A percentile compares a stretch with the other conserved stretches of the same genome.
Evolutionary conservation across 2,888 invertebrate genomes (phyloP).

Genomic region (Leuctra nigra): DNA sequence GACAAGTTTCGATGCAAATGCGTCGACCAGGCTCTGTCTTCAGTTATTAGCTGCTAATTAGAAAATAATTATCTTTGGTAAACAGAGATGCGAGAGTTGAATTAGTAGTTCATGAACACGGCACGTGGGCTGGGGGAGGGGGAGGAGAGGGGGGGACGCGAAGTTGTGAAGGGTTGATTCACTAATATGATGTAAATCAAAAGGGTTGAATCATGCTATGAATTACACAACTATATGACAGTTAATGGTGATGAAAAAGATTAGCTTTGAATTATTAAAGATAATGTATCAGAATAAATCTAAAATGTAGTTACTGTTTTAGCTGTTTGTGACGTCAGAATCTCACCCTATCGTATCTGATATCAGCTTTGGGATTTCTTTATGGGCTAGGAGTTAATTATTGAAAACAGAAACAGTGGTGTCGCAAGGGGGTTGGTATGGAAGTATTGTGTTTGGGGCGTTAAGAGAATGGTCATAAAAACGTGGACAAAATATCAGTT

Average conservation of each 20-base stretch:
- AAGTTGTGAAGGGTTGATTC: conserved; percentile 25
- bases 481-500: neutral
- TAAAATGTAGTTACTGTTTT: no score
- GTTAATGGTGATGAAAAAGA: conserved; percentile 11
- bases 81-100: conserved; percentile 21
- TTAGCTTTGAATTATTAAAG: neutral
- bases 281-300: no score
- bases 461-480: no score
- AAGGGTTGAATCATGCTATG: conserved; percentile 7
- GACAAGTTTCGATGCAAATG: conserved; percentile 26
- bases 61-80: conserved; percentile 29
- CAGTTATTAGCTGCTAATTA: conserved; percentile 29
- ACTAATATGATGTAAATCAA: conserved; percentile 12
- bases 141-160: conserved; percentile 21
- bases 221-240: neutral
- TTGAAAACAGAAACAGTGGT: no score
- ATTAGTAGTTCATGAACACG: conserved; percentile 30
- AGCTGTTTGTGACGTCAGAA: no score
- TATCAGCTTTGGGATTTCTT: no score
- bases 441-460: no score
- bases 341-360: no score
- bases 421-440: no score
- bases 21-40: conserved; percentile 27
- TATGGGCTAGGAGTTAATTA: no score
- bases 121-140: conserved; percentile 26